Percentiles rank a stretch among this genome's conserved stretches.
Conservation (phyloP, 30 jellyfish, hydroid and myxozoan species). For the Cassiopea andromeda region DNA sequence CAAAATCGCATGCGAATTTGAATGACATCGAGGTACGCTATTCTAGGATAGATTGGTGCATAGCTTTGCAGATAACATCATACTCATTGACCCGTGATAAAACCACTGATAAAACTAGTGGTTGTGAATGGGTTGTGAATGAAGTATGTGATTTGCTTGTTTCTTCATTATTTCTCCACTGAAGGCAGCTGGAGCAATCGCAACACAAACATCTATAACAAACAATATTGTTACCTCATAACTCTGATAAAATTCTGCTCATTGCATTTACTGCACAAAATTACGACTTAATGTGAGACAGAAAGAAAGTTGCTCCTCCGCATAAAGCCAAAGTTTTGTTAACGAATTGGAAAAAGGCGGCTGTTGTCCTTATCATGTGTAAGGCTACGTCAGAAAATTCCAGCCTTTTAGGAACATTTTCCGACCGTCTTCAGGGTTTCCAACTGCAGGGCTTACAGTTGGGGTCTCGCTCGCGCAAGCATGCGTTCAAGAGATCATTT, state of each 20-base stretch:
- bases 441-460: no score
- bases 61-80: slow-evolving; percentile 24
- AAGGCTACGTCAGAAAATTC: no score
- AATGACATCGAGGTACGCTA: neutral
- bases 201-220: neutral
- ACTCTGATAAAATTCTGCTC: neutral
- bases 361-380: no score
- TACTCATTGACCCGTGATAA: slow-evolving; percentile 65
- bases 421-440: no score
- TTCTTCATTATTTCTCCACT: neutral
- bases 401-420: no score
- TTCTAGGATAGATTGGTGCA: neutral
- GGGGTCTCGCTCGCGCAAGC: no score
- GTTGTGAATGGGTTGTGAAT: slow-evolving; percentile 13
- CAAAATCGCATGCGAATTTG: neutral
- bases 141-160: neutral
- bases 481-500: no score
- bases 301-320: no score
- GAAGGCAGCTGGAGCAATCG: neutral
- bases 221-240: no score
- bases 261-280: neutral
- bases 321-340: no score
- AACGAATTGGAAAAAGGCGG: no score
- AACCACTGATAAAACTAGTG: neutral
- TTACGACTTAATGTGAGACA: neutral